Evolutionary conservation across 2,113 vertebrate species (phyloP).

Genomic region (Solea solea): DNA sequence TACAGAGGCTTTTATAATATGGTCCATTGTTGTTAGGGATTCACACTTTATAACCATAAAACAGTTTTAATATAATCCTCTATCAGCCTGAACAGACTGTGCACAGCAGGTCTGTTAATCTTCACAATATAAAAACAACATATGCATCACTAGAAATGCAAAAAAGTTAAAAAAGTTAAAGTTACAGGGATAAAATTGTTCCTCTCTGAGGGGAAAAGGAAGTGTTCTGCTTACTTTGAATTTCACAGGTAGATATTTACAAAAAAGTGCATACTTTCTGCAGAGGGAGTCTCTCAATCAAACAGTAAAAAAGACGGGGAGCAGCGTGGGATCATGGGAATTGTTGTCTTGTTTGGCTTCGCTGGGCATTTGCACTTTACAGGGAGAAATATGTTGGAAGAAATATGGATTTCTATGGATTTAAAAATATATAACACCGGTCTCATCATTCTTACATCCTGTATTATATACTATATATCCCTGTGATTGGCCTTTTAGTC

Average conservation of each 20-base stretch:
- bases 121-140: slow-evolving; percentile 5
- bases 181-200: slow-evolving; percentile 12
- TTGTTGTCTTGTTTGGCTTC: too few species aligned
- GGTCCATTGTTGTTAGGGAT: neutral
- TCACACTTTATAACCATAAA: neutral
- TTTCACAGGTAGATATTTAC: slow-evolving; percentile 37
- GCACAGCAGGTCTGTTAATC: neutral
- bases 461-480: too few species aligned
- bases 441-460: too few species aligned
- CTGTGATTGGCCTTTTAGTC: neutral
- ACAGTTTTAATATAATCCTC: too few species aligned
- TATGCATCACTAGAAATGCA: neutral
- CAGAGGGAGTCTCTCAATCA: too few species aligned
- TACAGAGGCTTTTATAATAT: neutral
- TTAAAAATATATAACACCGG: too few species aligned
- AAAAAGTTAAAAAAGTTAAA: neutral
- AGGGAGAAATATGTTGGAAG: too few species aligned
- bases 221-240: slow-evolving; percentile 20
- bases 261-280: neutral
- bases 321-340: too few species aligned
- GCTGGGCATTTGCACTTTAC: too few species aligned
- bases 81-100: neutral
- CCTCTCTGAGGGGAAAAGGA: neutral
- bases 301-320: too few species aligned
- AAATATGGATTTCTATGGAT: too few species aligned